These are phyloP conservation scores for Dolichotis patagonum DNA, from an alignment of 2,113 vertebrate species.

Conservation along the genomic window DNA sequence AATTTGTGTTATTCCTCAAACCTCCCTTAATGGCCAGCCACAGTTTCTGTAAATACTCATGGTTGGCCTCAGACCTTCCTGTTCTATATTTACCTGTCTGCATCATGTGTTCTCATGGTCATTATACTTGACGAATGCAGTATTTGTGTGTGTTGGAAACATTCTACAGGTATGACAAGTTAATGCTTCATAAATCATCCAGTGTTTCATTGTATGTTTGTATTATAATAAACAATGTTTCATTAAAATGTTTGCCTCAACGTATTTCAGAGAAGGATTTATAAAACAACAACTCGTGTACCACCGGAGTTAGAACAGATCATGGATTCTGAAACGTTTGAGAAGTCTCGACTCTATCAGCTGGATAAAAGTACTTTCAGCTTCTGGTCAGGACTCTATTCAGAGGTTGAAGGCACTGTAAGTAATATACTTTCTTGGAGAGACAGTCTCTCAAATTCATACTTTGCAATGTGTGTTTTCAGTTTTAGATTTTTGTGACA, in stretches of 20 bases:
- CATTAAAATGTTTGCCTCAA: constrained; percentile 64
- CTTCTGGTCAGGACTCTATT: constrained; percentile 99
- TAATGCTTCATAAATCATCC: constrained; percentile 22
- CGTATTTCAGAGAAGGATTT: constrained; percentile 92
- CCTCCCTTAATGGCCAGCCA: constrained; percentile 7
- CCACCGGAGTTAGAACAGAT: constrained; percentile 95
- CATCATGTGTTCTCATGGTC: constrained; percentile 4
- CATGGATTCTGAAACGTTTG: constrained; percentile 98
- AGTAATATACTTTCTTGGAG: constrained; percentile 79
- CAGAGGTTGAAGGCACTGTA: constrained; percentile 97
- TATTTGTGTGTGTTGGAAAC: background rate
- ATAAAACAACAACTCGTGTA: constrained; percentile 93
- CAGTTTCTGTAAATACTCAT: background rate
- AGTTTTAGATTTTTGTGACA: constrained; percentile 48
- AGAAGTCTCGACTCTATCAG: constrained; percentile 98
- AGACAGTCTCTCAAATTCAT: constrained; percentile 20
- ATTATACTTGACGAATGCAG: background rate
- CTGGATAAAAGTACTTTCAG: constrained; percentile 99
- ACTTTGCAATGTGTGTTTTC: constrained; percentile 35
- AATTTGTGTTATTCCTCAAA: constrained; percentile 13
- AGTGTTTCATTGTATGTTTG: background rate
- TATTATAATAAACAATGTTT: constrained; percentile 45
- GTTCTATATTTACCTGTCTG: background rate
- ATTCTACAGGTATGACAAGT: background rate
- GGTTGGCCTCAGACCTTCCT: background rate